These are phyloP conservation scores for Brachypodius melanocephalos DNA, from an alignment of 2,113 vertebrate genomes.

Conservation along the genomic window DNA sequence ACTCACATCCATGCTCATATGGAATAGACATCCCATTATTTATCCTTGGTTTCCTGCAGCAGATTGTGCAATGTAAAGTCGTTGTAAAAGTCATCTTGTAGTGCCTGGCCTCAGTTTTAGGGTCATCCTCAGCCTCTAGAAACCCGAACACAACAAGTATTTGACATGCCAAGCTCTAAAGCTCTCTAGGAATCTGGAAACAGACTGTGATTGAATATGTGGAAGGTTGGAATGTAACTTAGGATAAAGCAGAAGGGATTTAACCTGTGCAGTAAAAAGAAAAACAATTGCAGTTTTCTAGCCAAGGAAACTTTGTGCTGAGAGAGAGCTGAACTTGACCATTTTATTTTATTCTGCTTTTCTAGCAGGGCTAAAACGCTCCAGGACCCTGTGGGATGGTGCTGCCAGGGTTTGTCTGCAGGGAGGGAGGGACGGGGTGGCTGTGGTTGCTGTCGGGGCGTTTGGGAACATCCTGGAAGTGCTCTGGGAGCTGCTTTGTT, in stretches of 20 bases:
- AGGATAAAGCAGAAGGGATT: not conserved
- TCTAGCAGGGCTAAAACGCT: not conserved
- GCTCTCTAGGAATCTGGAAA: not conserved
- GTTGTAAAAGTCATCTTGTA: not conserved
- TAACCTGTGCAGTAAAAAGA: not conserved
- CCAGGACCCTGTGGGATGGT: not conserved
- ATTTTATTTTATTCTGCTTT: not conserved
- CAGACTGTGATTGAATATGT: not conserved
- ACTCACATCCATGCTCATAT: not conserved
- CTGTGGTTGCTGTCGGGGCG: rapidly evolving
- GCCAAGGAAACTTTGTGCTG: not conserved
- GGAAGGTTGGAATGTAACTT: not conserved
- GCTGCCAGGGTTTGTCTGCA: not conserved
- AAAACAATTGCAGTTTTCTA: not conserved
- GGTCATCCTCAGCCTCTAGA: not conserved
- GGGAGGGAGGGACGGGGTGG: not conserved
- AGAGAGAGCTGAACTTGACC: not conserved
- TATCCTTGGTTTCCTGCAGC: not conserved
- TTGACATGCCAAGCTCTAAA: not conserved
- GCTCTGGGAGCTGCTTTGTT: not conserved
- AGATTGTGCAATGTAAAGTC: not conserved
- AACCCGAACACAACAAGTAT: not conserved
- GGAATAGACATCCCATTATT: not conserved
- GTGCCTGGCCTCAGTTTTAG: not conserved
- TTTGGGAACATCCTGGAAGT: not conserved